Percentiles rank a stretch among this genome's conserved stretches.
Evolutionary conservation across 2,888 invertebrate genomes (phyloP).

Genomic region (Macrophya annulata): DNA sequence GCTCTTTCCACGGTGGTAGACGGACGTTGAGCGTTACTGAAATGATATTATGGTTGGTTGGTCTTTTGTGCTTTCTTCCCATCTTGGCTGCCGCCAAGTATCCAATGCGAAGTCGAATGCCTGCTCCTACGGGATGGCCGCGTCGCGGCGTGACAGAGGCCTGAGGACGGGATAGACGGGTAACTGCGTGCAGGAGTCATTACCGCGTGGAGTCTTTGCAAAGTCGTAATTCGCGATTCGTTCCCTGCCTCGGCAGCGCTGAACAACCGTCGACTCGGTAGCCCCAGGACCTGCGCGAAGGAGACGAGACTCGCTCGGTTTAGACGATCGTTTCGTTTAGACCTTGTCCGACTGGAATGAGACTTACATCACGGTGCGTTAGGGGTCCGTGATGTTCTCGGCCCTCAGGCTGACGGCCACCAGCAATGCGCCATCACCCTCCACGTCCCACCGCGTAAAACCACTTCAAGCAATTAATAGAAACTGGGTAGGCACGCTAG

Average conservation of each 20-base stretch:
- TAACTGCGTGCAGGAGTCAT: constrained; percentile 55
- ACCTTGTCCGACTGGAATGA: constrained; percentile 49
- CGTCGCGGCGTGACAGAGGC: constrained; percentile 52
- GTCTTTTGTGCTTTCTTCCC: constrained; percentile 1
- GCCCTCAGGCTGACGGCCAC: constrained; percentile 47
- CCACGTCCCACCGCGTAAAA: constrained; percentile 38
- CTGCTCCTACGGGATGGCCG: constrained; percentile 27
- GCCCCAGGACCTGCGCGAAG: constrained; percentile 40
- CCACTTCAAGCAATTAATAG: constrained; percentile 51
- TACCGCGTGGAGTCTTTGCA: constrained; percentile 57
- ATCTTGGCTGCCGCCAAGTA: background rate
- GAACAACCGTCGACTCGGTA: constrained; percentile 50
- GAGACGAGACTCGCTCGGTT: constrained; percentile 50
- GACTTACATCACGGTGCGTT: constrained; percentile 53
- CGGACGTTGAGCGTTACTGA: constrained; percentile 60
- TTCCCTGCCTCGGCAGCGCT: constrained; percentile 56
- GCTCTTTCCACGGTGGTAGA: constrained; percentile 60
- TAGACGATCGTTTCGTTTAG: constrained; percentile 54
- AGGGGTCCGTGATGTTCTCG: constrained; percentile 32
- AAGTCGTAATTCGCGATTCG: constrained; percentile 64
- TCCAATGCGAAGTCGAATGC: constrained; percentile 37
- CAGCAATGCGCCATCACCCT: constrained; percentile 38
- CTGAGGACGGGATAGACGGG: constrained; percentile 52
- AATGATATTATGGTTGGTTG: constrained; percentile 59
- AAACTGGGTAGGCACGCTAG: constrained; percentile 49